phyloP scores from a whole-genome alignment of 1,140 invertebrate species.

The Drepana arcuata region DNA sequence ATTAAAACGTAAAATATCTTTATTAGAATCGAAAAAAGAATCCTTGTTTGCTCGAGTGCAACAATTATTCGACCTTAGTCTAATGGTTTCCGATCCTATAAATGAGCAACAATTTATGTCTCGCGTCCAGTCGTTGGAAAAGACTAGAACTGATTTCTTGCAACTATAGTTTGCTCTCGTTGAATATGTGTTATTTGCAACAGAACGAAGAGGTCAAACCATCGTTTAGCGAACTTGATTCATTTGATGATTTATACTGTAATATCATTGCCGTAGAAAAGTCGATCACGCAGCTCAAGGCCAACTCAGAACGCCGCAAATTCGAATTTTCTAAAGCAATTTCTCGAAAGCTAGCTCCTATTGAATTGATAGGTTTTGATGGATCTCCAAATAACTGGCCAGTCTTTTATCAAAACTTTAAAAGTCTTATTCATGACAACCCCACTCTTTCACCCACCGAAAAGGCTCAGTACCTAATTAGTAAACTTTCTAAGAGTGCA shows the following conservation, averaged over 20 bases:
- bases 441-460: background rate
- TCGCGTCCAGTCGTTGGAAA: too few species aligned
- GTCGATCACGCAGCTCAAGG: background rate
- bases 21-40: too few species aligned
- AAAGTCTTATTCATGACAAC: background rate
- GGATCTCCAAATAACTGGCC: background rate
- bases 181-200: too few species aligned
- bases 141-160: background rate
- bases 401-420: background rate
- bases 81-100: background rate
- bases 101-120: too few species aligned
- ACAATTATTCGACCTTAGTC: too few species aligned
- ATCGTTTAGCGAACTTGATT: background rate
- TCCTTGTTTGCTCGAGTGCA: too few species aligned
- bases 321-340: background rate
- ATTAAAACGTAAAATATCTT: too few species aligned
- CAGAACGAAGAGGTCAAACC: too few species aligned
- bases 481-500: background rate
- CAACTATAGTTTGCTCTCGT: too few species aligned
- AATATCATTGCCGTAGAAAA: too few species aligned
- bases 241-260: background rate
- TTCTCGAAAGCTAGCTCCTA: too few species aligned
- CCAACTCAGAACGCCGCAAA: background rate
- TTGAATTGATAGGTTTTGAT: background rate
- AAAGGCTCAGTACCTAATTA: background rate